These are phyloP conservation scores for Melanerpes formicivorus DNA, from an alignment of 2,113 vertebrate genomes.

Conservation along the genomic window DNA sequence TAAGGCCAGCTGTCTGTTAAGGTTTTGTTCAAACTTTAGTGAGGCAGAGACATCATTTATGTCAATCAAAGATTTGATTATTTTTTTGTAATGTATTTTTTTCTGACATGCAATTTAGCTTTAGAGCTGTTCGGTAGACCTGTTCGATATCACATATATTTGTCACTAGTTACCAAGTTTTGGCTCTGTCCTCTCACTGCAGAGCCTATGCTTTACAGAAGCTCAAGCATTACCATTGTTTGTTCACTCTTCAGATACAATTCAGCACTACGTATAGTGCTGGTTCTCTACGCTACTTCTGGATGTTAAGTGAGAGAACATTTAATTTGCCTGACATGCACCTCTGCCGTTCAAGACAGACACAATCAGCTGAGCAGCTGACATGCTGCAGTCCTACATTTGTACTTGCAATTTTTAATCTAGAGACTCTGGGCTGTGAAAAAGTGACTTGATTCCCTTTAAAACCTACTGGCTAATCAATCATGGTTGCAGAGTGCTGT, in stretches of 20 bases:
- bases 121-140: neutral
- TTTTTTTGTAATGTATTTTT: neutral
- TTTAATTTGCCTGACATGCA: neutral
- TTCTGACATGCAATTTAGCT: neutral
- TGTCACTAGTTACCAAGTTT: neutral
- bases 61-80: neutral
- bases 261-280: neutral
- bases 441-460: neutral
- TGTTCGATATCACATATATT: neutral
- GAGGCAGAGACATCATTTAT: neutral
- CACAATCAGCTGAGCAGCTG: neutral
- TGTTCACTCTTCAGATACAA: neutral
- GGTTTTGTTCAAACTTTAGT: neutral
- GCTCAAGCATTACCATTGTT: neutral
- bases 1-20: neutral
- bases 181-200: neutral
- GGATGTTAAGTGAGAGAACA: neutral
- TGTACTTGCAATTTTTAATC: neutral
- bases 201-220: neutral
- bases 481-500: conserved; percentile 44
- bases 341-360: neutral
- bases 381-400: neutral
- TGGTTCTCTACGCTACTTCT: neutral
- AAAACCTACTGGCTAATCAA: conserved; percentile 43
- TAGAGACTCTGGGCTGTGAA: neutral